phyloP scores from a whole-genome alignment of 2,888 invertebrate genomes.

The Muschampia staudingeri region DNA sequence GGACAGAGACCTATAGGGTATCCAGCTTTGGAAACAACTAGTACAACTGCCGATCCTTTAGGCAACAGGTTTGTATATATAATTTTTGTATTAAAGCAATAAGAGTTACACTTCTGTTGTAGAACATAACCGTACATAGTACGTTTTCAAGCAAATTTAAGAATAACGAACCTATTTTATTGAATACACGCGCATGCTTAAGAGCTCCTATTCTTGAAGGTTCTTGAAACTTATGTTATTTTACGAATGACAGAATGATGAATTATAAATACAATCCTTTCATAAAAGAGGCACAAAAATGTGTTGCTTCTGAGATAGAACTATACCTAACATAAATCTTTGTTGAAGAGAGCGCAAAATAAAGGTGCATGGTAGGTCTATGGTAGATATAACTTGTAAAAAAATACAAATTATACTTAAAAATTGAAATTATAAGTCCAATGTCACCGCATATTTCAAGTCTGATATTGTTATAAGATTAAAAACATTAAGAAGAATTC shows the following conservation, averaged over 20 bases:
- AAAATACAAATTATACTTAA: no score
- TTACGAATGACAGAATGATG: neutral
- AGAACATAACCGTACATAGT: no score
- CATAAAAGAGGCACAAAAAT: neutral
- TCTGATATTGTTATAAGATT: no score
- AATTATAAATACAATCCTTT: neutral
- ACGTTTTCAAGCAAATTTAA: no score
- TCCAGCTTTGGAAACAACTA: slow-evolving; percentile 79
- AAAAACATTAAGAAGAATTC: no score
- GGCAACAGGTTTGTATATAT: slow-evolving; percentile 63
- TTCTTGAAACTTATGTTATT: neutral
- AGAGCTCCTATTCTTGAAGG: neutral
- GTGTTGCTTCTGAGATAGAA: no score
- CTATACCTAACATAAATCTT: no score
- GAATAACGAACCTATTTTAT: neutral
- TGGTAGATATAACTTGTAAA: no score
- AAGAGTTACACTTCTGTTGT: neutral
- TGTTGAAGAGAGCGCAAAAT: no score
- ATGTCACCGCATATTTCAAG: no score
- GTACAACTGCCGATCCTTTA: slow-evolving; percentile 60
- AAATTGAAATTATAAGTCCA: no score
- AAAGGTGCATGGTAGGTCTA: no score
- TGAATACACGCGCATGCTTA: neutral
- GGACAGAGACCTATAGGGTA: slow-evolving; percentile 90
- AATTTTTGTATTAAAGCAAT: neutral